These are phyloP conservation scores for Oplegnathus fasciatus DNA, from an alignment of 2,113 vertebrate species.

Conservation along the genomic window DNA sequence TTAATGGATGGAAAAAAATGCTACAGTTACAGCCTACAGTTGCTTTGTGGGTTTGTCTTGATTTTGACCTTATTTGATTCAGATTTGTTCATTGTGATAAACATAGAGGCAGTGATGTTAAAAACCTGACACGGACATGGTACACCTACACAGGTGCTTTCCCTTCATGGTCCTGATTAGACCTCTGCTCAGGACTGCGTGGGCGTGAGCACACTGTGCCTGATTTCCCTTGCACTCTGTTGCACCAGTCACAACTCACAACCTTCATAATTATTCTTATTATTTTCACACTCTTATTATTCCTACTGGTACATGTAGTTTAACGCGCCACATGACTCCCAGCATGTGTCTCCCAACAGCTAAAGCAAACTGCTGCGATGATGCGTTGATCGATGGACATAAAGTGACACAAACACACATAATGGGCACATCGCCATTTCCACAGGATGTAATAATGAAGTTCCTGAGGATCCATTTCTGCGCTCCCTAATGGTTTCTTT, in stretches of 20 bases:
- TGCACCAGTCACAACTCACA: background rate
- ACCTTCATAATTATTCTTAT: background rate
- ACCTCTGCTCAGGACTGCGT: background rate
- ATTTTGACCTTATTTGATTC: background rate
- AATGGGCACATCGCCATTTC: conserved; percentile 1
- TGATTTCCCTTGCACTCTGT: background rate
- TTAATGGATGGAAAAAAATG: too few relatives aligned
- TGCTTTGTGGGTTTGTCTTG: background rate
- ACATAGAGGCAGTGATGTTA: background rate
- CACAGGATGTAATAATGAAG: background rate
- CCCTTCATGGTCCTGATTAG: background rate
- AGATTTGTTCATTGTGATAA: background rate
- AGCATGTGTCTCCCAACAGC: background rate
- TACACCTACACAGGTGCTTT: background rate
- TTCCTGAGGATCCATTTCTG: background rate
- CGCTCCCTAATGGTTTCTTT: conserved; percentile 31
- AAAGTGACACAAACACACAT: background rate
- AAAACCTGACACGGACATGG: background rate
- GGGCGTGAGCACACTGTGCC: too few relatives aligned
- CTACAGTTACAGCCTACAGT: background rate
- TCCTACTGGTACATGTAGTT: background rate
- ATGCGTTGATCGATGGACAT: background rate
- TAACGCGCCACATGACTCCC: background rate
- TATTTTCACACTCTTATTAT: background rate
- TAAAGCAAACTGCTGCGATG: background rate